Percentiles rank a stretch among this genome's conserved stretches.
phyloP scores from a whole-genome alignment of 2,888 invertebrate species.

The Terebella lapidaria region DNA sequence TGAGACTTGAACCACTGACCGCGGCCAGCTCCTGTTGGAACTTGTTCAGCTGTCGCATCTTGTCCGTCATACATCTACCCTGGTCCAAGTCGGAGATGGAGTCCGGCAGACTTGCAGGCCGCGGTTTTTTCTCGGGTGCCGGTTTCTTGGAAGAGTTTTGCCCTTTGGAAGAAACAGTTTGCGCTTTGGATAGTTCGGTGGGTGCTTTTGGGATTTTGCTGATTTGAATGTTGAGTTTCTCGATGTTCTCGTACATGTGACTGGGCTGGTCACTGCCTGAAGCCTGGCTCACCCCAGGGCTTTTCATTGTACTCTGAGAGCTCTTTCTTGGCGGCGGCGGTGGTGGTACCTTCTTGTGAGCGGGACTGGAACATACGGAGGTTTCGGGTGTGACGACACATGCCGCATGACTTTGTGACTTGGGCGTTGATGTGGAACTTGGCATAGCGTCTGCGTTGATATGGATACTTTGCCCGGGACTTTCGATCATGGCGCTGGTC shows the following conservation, averaged over 20 bases:
- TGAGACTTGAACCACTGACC: background rate
- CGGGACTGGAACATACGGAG: background rate
- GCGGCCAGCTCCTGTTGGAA: background rate
- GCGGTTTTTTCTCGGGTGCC: background rate
- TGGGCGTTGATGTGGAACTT: background rate
- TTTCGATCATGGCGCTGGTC: too few species aligned
- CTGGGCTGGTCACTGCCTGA: background rate
- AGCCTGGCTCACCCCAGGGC: background rate
- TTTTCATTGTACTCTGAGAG: background rate
- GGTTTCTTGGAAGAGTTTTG: background rate
- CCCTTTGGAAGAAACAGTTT: background rate
- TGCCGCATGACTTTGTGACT: background rate
- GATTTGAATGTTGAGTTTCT: background rate
- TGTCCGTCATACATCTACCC: too few species aligned
- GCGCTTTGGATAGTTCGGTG: background rate
- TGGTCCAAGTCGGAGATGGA: too few species aligned
- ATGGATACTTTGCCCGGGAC: background rate
- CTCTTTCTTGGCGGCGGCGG: conserved; percentile 44
- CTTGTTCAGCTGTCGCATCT: background rate
- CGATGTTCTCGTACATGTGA: conserved; percentile 3
- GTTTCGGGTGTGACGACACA: background rate
- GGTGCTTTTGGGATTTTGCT: background rate
- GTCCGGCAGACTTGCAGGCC: background rate
- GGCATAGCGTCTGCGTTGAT: background rate
- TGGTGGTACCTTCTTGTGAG: conserved; percentile 41